Evolutionary conservation across 2,113 vertebrate genomes (phyloP).

Genomic region (Trichechus manatus): DNA sequence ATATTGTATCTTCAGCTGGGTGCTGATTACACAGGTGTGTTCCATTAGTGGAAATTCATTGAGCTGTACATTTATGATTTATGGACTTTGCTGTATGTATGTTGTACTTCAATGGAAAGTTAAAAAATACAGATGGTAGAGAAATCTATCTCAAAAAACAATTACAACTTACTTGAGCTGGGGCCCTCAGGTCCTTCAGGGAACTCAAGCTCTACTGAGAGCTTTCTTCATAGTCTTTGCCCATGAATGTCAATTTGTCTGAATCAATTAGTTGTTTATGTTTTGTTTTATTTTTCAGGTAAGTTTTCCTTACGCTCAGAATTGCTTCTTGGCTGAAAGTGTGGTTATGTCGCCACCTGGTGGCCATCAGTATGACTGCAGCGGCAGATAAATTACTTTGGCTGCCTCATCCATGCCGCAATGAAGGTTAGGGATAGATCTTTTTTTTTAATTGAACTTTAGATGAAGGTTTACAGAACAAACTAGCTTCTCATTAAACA

Average conservation of each 20-base stretch:
- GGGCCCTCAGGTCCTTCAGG: background rate
- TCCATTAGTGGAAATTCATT: background rate
- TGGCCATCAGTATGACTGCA: slow-evolving; percentile 25
- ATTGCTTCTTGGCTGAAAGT: fast-evolving
- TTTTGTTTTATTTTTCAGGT: background rate
- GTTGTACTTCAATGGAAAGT: slow-evolving; percentile 25
- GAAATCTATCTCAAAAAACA: background rate
- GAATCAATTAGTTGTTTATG: background rate
- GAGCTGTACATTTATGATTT: background rate
- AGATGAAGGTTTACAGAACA: too few relatives aligned
- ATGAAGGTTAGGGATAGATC: background rate
- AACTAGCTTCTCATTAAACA: too few relatives aligned
- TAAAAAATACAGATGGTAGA: too few relatives aligned
- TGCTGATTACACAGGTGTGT: background rate
- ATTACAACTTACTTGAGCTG: background rate
- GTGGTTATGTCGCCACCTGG: slow-evolving; percentile 63
- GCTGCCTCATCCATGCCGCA: background rate
- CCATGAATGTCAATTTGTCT: background rate
- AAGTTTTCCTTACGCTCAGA: background rate
- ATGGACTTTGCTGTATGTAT: background rate
- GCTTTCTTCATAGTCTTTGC: slow-evolving; percentile 38
- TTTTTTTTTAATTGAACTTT: too few relatives aligned
- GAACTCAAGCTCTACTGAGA: background rate
- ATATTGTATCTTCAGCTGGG: background rate
- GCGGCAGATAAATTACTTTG: background rate